Evolutionary conservation across 2,113 vertebrate genomes (phyloP).

Genomic region (Trichechus manatus): DNA sequence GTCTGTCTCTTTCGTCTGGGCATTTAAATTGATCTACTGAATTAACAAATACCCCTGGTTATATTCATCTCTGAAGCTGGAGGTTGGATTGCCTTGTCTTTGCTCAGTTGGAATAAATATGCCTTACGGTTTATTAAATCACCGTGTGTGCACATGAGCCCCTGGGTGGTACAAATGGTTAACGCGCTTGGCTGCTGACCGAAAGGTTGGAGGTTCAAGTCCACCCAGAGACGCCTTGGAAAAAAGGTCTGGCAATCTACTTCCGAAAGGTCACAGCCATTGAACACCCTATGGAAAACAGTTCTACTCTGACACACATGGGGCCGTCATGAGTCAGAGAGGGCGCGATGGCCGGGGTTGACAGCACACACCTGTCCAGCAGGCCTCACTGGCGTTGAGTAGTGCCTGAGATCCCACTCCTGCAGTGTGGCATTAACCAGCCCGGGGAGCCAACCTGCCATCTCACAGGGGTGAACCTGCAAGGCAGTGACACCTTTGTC

Average conservation of each 20-base stretch:
- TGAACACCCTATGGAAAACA: not conserved
- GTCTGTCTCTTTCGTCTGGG: not conserved
- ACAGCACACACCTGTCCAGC: not conserved
- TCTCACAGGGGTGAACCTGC: rapidly evolving
- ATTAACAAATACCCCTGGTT: not conserved
- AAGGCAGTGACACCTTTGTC: not conserved
- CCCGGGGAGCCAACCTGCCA: no score
- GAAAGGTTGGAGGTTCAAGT: not conserved
- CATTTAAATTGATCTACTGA: not conserved
- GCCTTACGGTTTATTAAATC: not conserved
- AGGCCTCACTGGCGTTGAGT: not conserved
- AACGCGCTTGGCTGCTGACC: not conserved
- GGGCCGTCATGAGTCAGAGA: no score
- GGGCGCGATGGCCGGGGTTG: no score
- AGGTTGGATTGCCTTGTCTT: not conserved
- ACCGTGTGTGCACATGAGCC: not conserved
- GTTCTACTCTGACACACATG: no score
- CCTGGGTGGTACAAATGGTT: not conserved
- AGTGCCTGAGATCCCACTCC: not conserved
- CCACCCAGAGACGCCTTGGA: not conserved
- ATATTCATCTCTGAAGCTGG: not conserved
- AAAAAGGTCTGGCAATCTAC: not conserved
- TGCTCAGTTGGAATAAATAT: not conserved
- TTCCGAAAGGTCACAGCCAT: not conserved
- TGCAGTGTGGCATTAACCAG: not conserved